Conservation (phyloP, 2,113 vertebrate genomes). For the Ceratotherium simum region DNA sequence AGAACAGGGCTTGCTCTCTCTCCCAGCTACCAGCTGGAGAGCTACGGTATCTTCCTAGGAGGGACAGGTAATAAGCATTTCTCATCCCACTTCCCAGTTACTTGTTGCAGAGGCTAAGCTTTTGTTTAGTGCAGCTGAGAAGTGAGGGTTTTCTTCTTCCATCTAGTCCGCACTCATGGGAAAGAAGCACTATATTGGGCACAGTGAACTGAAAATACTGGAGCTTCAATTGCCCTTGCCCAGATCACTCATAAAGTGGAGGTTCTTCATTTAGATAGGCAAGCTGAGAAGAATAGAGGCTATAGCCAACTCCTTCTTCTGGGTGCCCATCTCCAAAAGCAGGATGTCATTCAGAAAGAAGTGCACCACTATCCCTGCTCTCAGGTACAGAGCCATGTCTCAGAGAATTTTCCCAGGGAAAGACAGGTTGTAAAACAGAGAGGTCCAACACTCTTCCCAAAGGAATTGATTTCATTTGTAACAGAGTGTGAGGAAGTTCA, state of each 20-base stretch:
- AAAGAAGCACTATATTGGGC: background rate
- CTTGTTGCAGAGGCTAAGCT: background rate
- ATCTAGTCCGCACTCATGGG: background rate
- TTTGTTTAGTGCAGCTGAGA: background rate
- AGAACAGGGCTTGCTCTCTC: background rate
- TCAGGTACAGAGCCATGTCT: background rate
- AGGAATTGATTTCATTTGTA: background rate
- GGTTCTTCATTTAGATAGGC: background rate
- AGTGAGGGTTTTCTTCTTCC: background rate
- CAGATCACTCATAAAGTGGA: background rate
- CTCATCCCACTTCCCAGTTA: background rate
- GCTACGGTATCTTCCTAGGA: background rate
- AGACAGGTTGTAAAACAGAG: background rate
- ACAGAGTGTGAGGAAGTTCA: no score
- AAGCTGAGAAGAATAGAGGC: background rate
- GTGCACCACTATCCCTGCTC: background rate
- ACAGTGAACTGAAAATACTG: background rate
- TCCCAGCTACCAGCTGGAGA: background rate
- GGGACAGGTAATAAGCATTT: background rate
- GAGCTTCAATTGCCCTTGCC: background rate
- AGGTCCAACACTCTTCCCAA: background rate
- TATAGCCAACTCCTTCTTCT: background rate
- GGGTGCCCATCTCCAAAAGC: background rate
- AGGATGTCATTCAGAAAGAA: background rate
- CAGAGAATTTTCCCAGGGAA: background rate